A percentile compares a stretch with the other conserved stretches of the same genome.
Evolutionary conservation across 2,888 invertebrate genomes (phyloP).

Genomic region (Orthosia gracilis): DNA sequence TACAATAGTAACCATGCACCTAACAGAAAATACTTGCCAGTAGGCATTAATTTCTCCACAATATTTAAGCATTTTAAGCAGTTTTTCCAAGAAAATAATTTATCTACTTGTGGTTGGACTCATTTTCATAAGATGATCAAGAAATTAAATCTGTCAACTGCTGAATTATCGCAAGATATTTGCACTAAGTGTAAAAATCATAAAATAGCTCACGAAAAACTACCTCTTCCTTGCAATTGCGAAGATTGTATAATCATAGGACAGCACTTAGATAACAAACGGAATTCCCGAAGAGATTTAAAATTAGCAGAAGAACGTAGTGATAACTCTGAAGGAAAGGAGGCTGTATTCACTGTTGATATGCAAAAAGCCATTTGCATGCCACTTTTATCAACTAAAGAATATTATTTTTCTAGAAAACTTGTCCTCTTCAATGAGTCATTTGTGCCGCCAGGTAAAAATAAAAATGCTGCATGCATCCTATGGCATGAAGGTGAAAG

Average conservation of each 20-base stretch:
- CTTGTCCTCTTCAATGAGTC: conserved; percentile 10
- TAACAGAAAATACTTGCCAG: conserved; percentile 43
- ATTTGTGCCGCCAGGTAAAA: conserved; percentile 17
- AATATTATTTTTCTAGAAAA: conserved; percentile 15
- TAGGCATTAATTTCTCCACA: conserved; percentile 33
- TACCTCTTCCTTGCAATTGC: conserved; percentile 25
- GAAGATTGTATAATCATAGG: conserved; percentile 5
- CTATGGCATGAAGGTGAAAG: conserved; percentile 16
- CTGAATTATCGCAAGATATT: conserved; percentile 47
- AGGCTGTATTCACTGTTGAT: not conserved
- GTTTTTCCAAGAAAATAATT: conserved; percentile 40
- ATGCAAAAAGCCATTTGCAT: not conserved
- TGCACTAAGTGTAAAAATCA: conserved; percentile 49
- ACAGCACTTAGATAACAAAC: conserved; percentile 5
- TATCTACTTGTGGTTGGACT: conserved; percentile 4
- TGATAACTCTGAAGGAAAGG: conserved; percentile 1
- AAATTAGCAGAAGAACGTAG: not conserved
- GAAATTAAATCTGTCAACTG: conserved; percentile 18
- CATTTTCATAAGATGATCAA: conserved; percentile 5
- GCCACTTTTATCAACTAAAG: conserved; percentile 5
- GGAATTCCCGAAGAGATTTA: not conserved
- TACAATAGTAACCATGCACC: conserved; percentile 48
- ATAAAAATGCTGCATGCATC: conserved; percentile 10
- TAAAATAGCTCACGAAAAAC: conserved; percentile 41
- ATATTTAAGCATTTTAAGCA: conserved; percentile 43